Conservation (phyloP, 2,113 vertebrate genomes). For the Daphoenositta chrysoptera region DNA sequence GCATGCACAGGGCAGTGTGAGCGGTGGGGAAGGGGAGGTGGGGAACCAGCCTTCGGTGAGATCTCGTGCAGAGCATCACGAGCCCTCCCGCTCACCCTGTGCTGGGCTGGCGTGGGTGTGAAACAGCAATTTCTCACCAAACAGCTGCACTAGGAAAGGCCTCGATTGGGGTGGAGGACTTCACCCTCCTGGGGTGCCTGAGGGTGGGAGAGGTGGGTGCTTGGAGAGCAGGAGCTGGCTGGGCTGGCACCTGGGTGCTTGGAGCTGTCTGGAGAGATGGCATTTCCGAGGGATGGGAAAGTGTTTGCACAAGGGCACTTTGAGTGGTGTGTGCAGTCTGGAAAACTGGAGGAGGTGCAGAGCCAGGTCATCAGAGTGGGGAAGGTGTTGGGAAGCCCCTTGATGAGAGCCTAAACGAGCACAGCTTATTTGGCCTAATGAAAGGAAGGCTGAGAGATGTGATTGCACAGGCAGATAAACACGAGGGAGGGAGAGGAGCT, state of each 20-base stretch:
- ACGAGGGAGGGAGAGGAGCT: not conserved
- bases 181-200: not conserved
- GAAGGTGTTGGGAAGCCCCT: not conserved
- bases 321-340: not conserved
- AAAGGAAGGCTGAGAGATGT: not conserved
- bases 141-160: not conserved
- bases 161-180: not conserved
- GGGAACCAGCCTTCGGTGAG: fast-evolving
- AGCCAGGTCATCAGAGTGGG: not conserved
- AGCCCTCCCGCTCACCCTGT: not conserved
- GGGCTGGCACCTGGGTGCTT: not conserved
- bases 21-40: not conserved
- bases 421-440: not conserved
- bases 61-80: fast-evolving
- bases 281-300: not conserved
- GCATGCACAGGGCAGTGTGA: not conserved
- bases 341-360: not conserved
- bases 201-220: not conserved
- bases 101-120: not conserved
- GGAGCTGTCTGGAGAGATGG: not conserved
- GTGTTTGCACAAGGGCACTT: fast-evolving
- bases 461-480: not conserved
- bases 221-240: not conserved
- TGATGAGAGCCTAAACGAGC: not conserved
- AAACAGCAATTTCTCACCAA: not conserved